phyloP scores from a whole-genome alignment of 2,888 invertebrate species.

The Drosophila demipolita region DNA sequence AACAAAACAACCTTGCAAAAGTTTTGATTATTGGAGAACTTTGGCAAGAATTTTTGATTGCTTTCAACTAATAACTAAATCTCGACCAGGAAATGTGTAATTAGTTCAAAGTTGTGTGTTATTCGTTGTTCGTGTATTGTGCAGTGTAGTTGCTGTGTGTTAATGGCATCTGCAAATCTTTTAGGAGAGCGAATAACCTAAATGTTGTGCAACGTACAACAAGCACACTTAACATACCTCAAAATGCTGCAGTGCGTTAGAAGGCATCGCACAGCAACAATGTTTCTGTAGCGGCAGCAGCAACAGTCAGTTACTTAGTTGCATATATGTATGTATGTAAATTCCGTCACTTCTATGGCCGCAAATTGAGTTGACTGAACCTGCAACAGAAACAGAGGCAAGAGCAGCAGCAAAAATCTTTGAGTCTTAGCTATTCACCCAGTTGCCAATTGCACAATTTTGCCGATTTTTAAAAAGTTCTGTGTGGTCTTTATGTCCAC shows the following conservation, averaged over 20 bases:
- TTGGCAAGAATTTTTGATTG: not conserved
- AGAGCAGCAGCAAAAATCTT: not conserved
- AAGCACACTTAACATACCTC: conserved; percentile 3
- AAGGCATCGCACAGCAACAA: conserved; percentile 5
- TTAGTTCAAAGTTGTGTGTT: too few relatives aligned
- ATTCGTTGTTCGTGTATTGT: not conserved
- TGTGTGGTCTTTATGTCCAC: not conserved
- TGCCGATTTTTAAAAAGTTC: conserved; percentile 14
- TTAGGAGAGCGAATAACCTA: not conserved
- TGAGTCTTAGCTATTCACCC: conserved; percentile 1
- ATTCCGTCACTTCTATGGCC: conserved; percentile 50
- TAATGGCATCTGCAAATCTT: conserved; percentile 3
- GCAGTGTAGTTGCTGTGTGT: not conserved
- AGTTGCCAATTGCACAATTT: conserved; percentile 44
- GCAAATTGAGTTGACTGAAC: conserved; percentile 66
- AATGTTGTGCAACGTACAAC: conserved; percentile 15
- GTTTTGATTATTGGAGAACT: not conserved
- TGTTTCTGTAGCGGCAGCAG: not conserved
- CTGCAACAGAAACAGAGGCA: conserved; percentile 27
- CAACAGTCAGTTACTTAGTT: conserved; percentile 12
- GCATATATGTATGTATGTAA: conserved; percentile 1
- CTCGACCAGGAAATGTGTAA: not conserved
- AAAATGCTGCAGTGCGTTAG: conserved; percentile 6
- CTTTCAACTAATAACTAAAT: not conserved
- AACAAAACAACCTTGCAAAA: not conserved